These are phyloP conservation scores for Tiliacea citrago DNA, from an alignment of 2,888 invertebrate species.

Conservation along the genomic window DNA sequence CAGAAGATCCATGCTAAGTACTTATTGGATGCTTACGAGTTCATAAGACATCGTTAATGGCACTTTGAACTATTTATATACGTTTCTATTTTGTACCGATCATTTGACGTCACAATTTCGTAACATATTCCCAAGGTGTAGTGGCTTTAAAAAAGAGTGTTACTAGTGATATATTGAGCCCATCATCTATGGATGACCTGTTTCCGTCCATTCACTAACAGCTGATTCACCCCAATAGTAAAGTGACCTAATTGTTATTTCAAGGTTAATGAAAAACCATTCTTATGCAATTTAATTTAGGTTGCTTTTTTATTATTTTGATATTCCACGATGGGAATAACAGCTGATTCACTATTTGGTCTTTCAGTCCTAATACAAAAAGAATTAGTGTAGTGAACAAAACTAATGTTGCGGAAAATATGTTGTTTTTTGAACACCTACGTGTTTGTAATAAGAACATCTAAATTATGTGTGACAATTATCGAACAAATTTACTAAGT, in stretches of 20 bases:
- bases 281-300: constrained; percentile 4
- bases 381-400: neutral
- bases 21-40: neutral
- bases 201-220: constrained; percentile 39
- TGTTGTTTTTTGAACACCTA: neutral
- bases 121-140: constrained; percentile 28
- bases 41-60: constrained; percentile 3
- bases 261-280: constrained; percentile 21
- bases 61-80: constrained; percentile 11
- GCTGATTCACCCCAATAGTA: constrained; percentile 14
- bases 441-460: constrained; percentile 26
- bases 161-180: constrained; percentile 42
- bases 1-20: neutral
- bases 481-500: constrained; percentile 3
- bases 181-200: constrained; percentile 42
- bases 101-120: constrained; percentile 31
- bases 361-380: neutral
- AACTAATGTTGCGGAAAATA: neutral
- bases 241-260: constrained; percentile 28
- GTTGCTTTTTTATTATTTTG: neutral
- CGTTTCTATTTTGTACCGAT: constrained; percentile 29
- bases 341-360: neutral
- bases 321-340: neutral
- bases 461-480: constrained; percentile 17
- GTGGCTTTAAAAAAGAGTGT: constrained; percentile 25